A percentile compares a stretch with the other conserved stretches of the same genome.
Evolutionary conservation across 2,113 vertebrate genomes (phyloP).

Genomic region (Poeciliopsis occidentalis): DNA sequence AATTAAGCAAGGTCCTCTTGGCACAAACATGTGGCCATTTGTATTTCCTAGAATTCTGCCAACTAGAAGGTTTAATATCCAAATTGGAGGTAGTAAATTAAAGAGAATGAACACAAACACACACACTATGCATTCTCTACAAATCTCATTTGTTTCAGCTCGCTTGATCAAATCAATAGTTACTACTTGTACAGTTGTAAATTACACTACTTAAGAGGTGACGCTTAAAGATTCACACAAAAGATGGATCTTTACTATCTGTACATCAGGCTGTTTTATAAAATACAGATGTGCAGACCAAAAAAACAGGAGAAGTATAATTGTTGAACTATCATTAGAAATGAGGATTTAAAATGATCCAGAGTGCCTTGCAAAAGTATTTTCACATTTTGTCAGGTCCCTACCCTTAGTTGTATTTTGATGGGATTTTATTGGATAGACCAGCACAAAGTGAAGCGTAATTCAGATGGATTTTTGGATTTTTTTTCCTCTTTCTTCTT

Average conservation of each 20-base stretch:
- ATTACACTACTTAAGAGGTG: slow-evolving; percentile 2
- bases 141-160: slow-evolving; percentile 21
- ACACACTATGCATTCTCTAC: background rate
- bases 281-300: background rate
- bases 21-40: slow-evolving; percentile 23
- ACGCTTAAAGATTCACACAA: background rate
- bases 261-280: background rate
- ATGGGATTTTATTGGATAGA: too few species aligned
- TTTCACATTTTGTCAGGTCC: too few species aligned
- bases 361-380: background rate
- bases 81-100: slow-evolving; percentile 16
- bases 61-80: slow-evolving; percentile 23
- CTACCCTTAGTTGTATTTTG: too few species aligned
- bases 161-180: slow-evolving; percentile 24
- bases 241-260: background rate
- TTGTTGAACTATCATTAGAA: background rate
- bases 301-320: background rate
- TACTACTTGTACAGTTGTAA: slow-evolving; percentile 10
- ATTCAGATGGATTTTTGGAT: too few species aligned
- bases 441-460: too few species aligned
- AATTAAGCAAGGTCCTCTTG: slow-evolving; percentile 19
- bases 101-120: slow-evolving; percentile 18
- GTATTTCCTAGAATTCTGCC: slow-evolving; percentile 38
- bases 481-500: too few species aligned
- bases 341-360: background rate